A percentile compares a stretch with the other conserved stretches of the same genome.
Evolutionary conservation across 2,888 invertebrate species (phyloP).

Genomic region (Meiosimyza decipiens): DNA sequence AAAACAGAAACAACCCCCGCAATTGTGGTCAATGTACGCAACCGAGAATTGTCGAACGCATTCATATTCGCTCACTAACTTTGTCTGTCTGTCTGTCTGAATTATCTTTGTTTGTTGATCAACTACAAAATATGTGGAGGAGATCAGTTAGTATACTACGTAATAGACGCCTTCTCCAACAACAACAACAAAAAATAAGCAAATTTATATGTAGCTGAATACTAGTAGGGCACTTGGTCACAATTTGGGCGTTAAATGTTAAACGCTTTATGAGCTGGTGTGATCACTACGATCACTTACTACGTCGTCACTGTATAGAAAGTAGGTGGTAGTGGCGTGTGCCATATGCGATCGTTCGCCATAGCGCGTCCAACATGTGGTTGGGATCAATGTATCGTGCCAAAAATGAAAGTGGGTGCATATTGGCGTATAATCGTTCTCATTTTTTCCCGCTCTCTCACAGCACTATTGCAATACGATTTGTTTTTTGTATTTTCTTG

Average conservation of each 20-base stretch:
- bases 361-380: constrained; percentile 19
- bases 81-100: constrained; percentile 37
- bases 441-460: background rate
- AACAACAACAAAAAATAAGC: background rate
- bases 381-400: constrained; percentile 26
- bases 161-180: constrained; percentile 27
- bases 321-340: constrained; percentile 41
- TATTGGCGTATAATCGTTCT: constrained; percentile 17
- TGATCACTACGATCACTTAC: background rate
- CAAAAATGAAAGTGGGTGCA: constrained; percentile 43
- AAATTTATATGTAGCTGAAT: background rate
- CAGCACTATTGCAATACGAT: constrained; percentile 43
- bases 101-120: constrained; percentile 49
- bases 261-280: constrained; percentile 1
- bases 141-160: constrained; percentile 5
- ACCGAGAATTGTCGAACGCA: constrained; percentile 13
- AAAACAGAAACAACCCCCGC: constrained; percentile 50
- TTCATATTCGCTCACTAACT: background rate
- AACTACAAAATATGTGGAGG: constrained; percentile 19
- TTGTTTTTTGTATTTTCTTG: constrained; percentile 7
- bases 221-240: constrained; percentile 33
- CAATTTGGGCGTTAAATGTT: constrained; percentile 30
- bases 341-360: constrained; percentile 22
- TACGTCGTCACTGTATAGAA: constrained; percentile 6
- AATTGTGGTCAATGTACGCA: constrained; percentile 38